Base-by-base conservation (phyloP, 1,140 invertebrate genomes). In the Sinella curviseta region DNA sequence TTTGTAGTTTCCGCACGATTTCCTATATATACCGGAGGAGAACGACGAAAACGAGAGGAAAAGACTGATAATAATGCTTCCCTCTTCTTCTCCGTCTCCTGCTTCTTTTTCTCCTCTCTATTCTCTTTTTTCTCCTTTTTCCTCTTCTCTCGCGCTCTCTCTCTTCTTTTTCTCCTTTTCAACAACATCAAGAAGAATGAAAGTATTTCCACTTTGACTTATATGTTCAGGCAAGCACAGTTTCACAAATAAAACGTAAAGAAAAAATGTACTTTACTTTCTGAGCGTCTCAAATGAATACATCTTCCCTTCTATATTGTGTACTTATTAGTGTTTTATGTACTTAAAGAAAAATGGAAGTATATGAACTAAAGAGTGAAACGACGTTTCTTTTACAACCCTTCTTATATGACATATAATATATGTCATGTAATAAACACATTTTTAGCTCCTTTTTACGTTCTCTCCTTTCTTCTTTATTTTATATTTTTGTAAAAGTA, bases 1-100 rank as follows among this genome's bases (percentile, higher is more conserved):
- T 81, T 83, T 83, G 82, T 67, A 83, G 82, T 83, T 81, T 81
- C 80, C 82, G 80, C 78, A 81, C 80, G 80, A 81, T 83, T 83
- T 83, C 82, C 82, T 54, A 75, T 75, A 54, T 54, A 75, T 36
- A 75, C 74, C 39, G 74, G 34, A 2, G 24, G 74, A 54, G 74
- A 54, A 75, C 35, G 39, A 36, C 34, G 74, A 75, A 75, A 75
- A 75, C 35, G 74, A 75, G 74, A 75, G 74, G 39, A 75, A 75
- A 54, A 48, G 74, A 48, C 74, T 36, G 74, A 75, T 36, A 70
- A 70, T 70, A 70, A 70, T 70, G 65, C 65, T 70, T 70, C 65
- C 65, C 65, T 70, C 65, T 48, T 48, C 39, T 60, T 60, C 57
- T 60, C 57, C 57, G 57, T 60, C 57, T 60, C 57, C 57, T 60